These are phyloP conservation scores for Temnothorax longispinosus DNA, from an alignment of 1,140 invertebrate genomes.

Conservation along the genomic window DNA sequence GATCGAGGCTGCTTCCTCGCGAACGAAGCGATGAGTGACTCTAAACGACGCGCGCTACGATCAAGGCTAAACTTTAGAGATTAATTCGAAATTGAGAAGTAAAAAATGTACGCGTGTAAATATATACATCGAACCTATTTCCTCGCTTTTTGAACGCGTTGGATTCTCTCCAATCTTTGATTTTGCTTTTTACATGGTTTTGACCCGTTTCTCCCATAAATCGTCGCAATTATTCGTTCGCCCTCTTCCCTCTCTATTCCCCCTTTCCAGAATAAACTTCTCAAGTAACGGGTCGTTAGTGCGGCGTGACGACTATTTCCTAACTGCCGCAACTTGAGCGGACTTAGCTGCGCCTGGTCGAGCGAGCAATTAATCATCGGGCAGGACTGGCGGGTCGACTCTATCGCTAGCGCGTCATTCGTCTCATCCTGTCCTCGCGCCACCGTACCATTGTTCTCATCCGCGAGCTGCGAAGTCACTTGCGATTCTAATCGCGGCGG, in stretches of 20 bases:
- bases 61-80: background rate
- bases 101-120: too few species aligned
- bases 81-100: background rate
- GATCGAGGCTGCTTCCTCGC: too few species aligned
- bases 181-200: background rate
- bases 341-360: background rate
- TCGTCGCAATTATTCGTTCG: background rate
- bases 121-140: too few species aligned
- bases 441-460: constrained; percentile 41
- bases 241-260: background rate
- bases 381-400: background rate
- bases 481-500: constrained; percentile 7
- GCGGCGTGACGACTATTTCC: background rate
- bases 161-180: background rate
- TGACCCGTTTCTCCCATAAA: background rate
- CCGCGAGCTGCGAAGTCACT: background rate
- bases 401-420: constrained; percentile 35
- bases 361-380: constrained; percentile 4
- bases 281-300: background rate
- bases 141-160: background rate
- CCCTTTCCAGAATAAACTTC: background rate
- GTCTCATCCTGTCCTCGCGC: background rate
- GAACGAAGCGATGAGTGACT: background rate
- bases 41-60: background rate
- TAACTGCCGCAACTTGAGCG: background rate